A percentile compares a stretch with the other conserved stretches of the same genome.
These are phyloP conservation scores for Hipposideros larvatus DNA, from an alignment of 2,797 vertebrate species.

Conservation along the genomic window DNA sequence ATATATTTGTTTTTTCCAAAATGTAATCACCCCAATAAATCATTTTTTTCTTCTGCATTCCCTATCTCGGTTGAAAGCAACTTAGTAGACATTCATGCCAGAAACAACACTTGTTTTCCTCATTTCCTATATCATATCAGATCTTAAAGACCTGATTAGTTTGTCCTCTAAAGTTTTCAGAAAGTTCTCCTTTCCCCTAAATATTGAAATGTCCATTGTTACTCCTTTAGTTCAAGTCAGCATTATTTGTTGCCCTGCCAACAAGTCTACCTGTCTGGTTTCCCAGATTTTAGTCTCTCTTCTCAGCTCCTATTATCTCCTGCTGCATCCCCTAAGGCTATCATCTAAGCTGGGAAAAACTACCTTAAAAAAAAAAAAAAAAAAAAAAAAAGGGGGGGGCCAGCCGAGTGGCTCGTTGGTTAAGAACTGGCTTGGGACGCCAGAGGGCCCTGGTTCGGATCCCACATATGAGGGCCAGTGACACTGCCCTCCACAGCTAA, in stretches of 20 bases:
- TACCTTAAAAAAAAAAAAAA: not conserved
- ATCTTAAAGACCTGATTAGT: constrained; percentile 10
- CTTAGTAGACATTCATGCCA: not conserved
- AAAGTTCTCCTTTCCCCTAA: not conserved
- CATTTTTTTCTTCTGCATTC: not conserved
- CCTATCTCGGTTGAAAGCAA: not conserved
- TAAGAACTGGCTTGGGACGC: too few relatives aligned
- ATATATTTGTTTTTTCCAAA: not conserved
- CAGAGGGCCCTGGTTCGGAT: too few relatives aligned
- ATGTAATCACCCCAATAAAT: not conserved
- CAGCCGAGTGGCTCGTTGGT: too few relatives aligned
- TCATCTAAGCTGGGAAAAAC: not conserved
- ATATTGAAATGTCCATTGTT: not conserved
- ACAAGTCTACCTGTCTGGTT: not conserved
- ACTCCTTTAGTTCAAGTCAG: not conserved
- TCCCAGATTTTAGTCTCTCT: not conserved
- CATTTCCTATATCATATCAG: not conserved
- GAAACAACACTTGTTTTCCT: constrained; percentile 34
- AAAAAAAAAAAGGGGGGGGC: not conserved
- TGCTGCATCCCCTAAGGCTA: not conserved
- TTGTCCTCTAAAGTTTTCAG: not conserved
- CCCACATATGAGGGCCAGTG: too few relatives aligned
- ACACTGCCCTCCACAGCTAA: too few relatives aligned
- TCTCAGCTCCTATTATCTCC: not conserved
- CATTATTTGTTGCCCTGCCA: not conserved